Percentiles rank a stretch among this genome's conserved stretches.
Evolutionary conservation across 1,140 invertebrate genomes (phyloP).

Genomic region (Solenopsis invicta): DNA sequence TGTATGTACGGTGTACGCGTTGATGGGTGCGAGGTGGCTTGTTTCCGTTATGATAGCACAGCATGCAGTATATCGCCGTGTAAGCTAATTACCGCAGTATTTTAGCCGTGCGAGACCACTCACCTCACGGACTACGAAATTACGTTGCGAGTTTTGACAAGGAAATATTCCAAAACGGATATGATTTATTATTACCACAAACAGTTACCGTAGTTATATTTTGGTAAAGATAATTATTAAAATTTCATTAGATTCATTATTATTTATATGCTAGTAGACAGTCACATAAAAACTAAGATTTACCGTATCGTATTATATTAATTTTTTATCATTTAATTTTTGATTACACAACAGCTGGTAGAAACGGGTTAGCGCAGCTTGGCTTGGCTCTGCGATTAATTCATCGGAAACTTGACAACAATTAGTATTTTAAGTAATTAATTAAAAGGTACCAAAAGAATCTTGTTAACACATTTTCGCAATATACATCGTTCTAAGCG

Average conservation of each 20-base stretch:
- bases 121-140: conserved; percentile 28
- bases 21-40: conserved; percentile 31
- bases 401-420: background rate
- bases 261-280: background rate
- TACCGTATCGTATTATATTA: background rate
- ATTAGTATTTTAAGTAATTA: conserved; percentile 3
- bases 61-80: conserved; percentile 17
- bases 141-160: conserved; percentile 23
- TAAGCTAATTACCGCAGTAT: conserved; percentile 52
- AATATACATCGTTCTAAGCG: background rate
- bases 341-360: background rate
- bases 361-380: background rate
- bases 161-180: conserved; percentile 24
- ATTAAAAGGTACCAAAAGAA: background rate
- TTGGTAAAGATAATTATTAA: conserved; percentile 16
- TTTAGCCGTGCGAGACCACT: conserved; percentile 38
- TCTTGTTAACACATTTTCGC: background rate
- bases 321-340: background rate
- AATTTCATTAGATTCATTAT: conserved; percentile 12
- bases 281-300: conserved; percentile 1
- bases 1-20: conserved; percentile 16
- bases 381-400: background rate
- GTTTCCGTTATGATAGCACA: conserved; percentile 37
- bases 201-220: background rate
- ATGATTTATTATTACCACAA: conserved; percentile 35